phyloP scores from a whole-genome alignment of 2,888 invertebrate species.

The Acleris emargana region DNA sequence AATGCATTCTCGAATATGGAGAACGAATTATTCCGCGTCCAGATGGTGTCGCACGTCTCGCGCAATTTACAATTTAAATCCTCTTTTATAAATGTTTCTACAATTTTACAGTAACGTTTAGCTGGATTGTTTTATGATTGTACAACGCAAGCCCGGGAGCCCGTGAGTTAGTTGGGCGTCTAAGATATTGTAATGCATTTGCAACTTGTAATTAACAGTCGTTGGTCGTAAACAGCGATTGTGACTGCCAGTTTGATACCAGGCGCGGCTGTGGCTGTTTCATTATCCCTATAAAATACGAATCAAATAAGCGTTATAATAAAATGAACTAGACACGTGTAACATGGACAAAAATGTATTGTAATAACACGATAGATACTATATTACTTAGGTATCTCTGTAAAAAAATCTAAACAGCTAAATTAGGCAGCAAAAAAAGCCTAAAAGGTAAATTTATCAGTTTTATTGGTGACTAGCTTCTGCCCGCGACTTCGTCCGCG shows the following conservation, averaged over 20 bases:
- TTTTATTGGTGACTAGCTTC: too few relatives aligned
- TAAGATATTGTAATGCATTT: constrained; percentile 41
- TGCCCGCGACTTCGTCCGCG: too few relatives aligned
- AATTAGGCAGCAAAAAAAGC: too few relatives aligned
- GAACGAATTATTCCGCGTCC: constrained; percentile 43
- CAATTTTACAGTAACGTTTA: constrained; percentile 34
- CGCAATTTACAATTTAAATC: constrained; percentile 36
- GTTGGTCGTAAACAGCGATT: constrained; percentile 54
- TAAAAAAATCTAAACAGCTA: too few relatives aligned
- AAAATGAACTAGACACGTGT: too few relatives aligned
- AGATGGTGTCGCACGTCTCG: constrained; percentile 35
- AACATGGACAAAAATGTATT: not conserved
- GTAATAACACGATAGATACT: not conserved
- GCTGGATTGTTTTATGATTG: constrained; percentile 37
- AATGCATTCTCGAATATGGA: constrained; percentile 47
- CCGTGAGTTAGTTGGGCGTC: constrained; percentile 37
- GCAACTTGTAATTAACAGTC: constrained; percentile 55
- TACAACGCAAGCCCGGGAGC: constrained; percentile 31
- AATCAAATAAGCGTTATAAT: not conserved
- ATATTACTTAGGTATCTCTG: too few relatives aligned
- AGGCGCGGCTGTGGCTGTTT: constrained; percentile 24
- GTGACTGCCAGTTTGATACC: constrained; percentile 48
- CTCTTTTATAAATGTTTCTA: constrained; percentile 37
- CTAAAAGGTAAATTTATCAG: too few relatives aligned
- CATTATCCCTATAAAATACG: constrained; percentile 18